Base-by-base conservation (phyloP, 1,140 invertebrate species). In the Habropoda laboriosa region DNA sequence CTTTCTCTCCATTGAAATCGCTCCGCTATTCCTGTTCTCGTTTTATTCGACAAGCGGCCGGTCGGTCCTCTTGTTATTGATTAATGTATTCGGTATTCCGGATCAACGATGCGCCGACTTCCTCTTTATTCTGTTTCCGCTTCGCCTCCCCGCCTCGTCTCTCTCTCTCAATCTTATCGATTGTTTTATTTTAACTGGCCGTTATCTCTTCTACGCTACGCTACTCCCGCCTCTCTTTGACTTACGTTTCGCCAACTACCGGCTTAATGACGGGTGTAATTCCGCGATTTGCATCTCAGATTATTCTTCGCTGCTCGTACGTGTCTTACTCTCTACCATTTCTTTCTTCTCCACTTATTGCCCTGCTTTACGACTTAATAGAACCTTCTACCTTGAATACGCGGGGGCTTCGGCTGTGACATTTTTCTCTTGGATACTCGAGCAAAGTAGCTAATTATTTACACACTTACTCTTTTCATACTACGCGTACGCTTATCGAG, bases 1-100 rank as follows among this genome's bases (percentile, higher is more conserved):
- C 49, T 63, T 49, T 0, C 24, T 35, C 35, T 73, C 68, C 80
- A 73, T 85, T 81, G 82, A 85, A 81, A 73, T 55, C 30, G 51
- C 53, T 84, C 83, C 58, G 45, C 30, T 79, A 71, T 40, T 61
- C 72, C 55, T 53, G 35, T 76, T 76, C 49, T 27, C 47, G 58
- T 81, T 84, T 77, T 81, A 84, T 66, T 75, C 70, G 67, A 77
- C 81, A 70, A 79, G 30, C 77, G 81, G 73, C 21, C 67, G 57
- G 61, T 57, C 67, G 57, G 61, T 57, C 47, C 49, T 77, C 67
- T 81, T 80, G 58, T 85, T 85, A 84, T 84, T 85, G 83, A 85
- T 85, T 84, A 85, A 85, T 77, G 82, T 81, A 84, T 85, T 84
- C 78, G 82, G 83, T 84, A 85, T 84, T 85, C 78, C 73, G 78